Evolutionary conservation across 2,797 vertebrate species (phyloP).

Genomic region (Nyctibius grandis): DNA sequence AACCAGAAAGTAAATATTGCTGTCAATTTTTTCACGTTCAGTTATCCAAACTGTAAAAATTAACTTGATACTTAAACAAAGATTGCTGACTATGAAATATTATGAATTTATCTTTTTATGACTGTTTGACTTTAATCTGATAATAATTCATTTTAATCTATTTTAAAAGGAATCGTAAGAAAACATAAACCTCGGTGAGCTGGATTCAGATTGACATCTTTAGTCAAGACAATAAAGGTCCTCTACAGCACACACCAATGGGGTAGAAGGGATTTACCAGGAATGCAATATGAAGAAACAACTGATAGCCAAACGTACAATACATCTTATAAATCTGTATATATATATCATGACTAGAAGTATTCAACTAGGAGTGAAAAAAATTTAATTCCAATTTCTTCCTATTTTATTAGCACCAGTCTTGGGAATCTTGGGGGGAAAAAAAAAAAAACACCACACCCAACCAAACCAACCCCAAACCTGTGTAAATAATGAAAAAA

Average conservation of each 20-base stretch:
- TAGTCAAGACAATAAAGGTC: background rate
- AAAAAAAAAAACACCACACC: background rate
- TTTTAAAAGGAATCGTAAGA: background rate
- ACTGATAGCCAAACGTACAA: background rate
- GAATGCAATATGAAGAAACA: background rate
- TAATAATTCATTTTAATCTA: background rate
- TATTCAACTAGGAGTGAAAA: background rate
- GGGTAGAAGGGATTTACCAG: background rate
- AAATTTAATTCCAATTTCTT: background rate
- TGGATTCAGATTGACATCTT: background rate
- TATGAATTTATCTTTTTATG: background rate
- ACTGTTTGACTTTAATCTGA: background rate
- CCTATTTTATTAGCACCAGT: background rate
- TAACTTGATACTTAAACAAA: background rate
- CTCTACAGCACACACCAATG: background rate
- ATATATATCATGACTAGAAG: background rate
- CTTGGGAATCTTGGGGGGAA: too few species aligned
- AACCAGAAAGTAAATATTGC: background rate
- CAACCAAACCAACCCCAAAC: background rate
- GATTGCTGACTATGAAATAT: background rate
- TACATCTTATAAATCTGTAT: background rate
- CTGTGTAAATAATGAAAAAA: background rate
- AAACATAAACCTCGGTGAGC: background rate
- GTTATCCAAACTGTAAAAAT: background rate
- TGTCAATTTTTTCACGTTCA: background rate